phyloP scores from a whole-genome alignment of 2,113 vertebrate genomes.

The Phalacrocorax carbo region DNA sequence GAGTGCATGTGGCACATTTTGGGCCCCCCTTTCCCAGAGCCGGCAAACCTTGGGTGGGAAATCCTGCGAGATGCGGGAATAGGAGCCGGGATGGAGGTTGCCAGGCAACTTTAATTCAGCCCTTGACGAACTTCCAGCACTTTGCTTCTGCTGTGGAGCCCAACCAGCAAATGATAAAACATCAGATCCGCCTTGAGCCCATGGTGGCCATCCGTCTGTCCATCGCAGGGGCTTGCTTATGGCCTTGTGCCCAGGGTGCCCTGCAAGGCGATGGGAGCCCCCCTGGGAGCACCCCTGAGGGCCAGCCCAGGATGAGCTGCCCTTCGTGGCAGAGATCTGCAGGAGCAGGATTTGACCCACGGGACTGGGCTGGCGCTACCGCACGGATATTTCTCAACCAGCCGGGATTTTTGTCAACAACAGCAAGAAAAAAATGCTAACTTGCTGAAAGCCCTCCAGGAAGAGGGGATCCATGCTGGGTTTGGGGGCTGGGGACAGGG shows the following conservation, averaged over 20 bases:
- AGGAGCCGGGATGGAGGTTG: constrained; percentile 6
- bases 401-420: constrained; percentile 28
- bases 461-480: not conserved
- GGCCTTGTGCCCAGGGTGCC: rapidly evolving
- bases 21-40: not conserved
- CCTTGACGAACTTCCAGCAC: constrained; percentile 52
- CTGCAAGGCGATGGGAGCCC: not conserved
- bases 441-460: not conserved
- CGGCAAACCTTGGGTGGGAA: constrained; percentile 3
- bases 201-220: not conserved
- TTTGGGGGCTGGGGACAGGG: not conserved
- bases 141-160: constrained; percentile 9
- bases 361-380: constrained; percentile 6
- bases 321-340: not conserved
- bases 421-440: constrained; percentile 32
- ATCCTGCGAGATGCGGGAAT: constrained; percentile 45
- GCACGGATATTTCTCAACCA: constrained; percentile 27
- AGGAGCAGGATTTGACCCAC: not conserved
- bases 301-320: not conserved
- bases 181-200: not conserved
- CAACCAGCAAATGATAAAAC: not conserved
- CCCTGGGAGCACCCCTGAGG: not conserved
- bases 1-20: rapidly evolving
- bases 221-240: not conserved
- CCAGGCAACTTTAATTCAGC: constrained; percentile 60